Evolutionary conservation across 2,113 vertebrate genomes (phyloP), one percentile per base, ranked within the genome.

Genomic region (Cryptomyrus ogoouensis): DNA sequence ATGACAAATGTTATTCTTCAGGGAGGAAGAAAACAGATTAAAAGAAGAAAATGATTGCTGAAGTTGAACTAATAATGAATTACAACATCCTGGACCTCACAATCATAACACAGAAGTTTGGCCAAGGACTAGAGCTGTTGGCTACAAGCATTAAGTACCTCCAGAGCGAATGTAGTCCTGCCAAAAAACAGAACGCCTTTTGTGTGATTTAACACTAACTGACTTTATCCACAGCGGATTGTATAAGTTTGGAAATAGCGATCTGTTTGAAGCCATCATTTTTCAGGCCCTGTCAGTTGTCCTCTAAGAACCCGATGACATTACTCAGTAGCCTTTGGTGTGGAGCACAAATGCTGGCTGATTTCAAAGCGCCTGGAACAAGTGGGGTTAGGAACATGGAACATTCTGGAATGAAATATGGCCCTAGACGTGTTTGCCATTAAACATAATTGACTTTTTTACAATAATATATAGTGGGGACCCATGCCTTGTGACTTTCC

Each of bases 21-120:
- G n/a, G 44, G 39, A 87, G 44, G 49, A 50, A 52, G 49, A 87
- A 87, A 87, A 87, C 47, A 87, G 50, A 86, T 49, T 87, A 19
- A 31, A 52, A 35, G 27, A 53, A 87, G 27, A n/a, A 49, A 31
- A 31, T n/a, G 49, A 46, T 31, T 35, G 27, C 46, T 87, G 50
- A 53, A n/a, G 85, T 31, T 53, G 85, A 56, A 84, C 44, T 84
- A 84, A 84, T 84, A 84, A 84, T 84, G 83, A 84, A 84, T 84
- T 84, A 84, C 83, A 84, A 84, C 83, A 84, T 47, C 42, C 39
- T 47, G 44, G 74, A 46, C 44, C 44, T n/a, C 83, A 19, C 44
- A 84, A 46, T 84, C 44, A 44, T n/a, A 84, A 84, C 83, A 83
- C 31, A 80, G 74, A 87, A 35, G 13, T 53, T 53, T 52, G 85